A percentile compares a stretch with the other conserved stretches of the same genome.
These are phyloP conservation scores for Drosophila insularis DNA, from an alignment of 1,140 invertebrate species.

Conservation along the genomic window DNA sequence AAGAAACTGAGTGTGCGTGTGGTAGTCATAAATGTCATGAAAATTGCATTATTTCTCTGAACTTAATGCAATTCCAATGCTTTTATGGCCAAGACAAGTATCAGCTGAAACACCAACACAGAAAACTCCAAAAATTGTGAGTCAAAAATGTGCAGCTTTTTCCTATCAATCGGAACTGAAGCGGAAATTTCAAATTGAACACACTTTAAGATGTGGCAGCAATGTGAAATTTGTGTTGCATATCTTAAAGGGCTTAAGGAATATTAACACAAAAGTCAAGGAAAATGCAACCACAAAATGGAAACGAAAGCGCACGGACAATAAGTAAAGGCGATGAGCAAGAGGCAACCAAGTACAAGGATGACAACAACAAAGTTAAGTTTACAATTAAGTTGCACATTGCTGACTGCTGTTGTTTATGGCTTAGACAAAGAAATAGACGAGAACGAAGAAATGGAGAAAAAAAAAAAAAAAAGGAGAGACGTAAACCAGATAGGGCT, in stretches of 20 bases:
- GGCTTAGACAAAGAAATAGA: conserved; percentile 3
- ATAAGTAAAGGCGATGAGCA: conserved; percentile 16
- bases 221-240: conserved; percentile 54
- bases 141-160: conserved; percentile 9
- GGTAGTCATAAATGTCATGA: conserved; percentile 41
- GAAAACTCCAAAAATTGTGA: not conserved
- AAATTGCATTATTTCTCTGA: conserved; percentile 58
- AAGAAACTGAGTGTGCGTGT: conserved; percentile 5
- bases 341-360: conserved; percentile 17
- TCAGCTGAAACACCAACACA: not conserved
- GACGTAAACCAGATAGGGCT: conserved; percentile 2
- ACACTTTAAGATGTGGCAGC: conserved; percentile 29
- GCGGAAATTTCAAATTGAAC: conserved; percentile 15
- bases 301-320: not conserved
- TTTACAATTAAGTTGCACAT: conserved; percentile 62
- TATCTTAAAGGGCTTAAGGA: conserved; percentile 9
- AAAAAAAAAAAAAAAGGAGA: not conserved
- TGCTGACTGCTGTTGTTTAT: conserved; percentile 44
- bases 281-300: not conserved
- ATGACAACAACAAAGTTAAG: conserved; percentile 41
- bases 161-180: conserved; percentile 31
- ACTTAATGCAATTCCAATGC: conserved; percentile 62
- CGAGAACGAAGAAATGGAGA: conserved; percentile 1
- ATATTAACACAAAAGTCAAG: too few species aligned
- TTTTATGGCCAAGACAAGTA: conserved; percentile 33